A percentile compares a stretch with the other conserved stretches of the same genome.
These are phyloP conservation scores for Zosterops japonicus DNA, from an alignment of 2,113 vertebrate species.

Conservation along the genomic window DNA sequence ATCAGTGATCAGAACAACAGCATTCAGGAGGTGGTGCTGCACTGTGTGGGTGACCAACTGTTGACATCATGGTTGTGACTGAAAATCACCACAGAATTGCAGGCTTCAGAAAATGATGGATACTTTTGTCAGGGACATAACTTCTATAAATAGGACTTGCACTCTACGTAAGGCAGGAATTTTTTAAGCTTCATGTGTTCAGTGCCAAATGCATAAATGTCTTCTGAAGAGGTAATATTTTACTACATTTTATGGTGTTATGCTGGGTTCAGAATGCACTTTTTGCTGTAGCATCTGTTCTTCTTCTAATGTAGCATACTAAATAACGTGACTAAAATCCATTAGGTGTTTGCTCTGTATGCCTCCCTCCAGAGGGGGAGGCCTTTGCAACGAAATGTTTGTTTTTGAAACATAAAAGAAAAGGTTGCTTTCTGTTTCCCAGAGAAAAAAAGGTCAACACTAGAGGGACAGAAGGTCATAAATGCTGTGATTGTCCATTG, in stretches of 20 bases:
- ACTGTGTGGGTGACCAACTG: not conserved
- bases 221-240: not conserved
- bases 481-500: conserved; percentile 3
- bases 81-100: not conserved
- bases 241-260: not conserved
- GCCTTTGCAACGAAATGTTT: not conserved
- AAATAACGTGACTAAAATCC: not conserved
- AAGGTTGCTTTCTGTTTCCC: conserved; percentile 34
- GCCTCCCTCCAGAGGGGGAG: not conserved
- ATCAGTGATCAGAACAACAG: not conserved
- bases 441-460: not conserved
- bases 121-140: not conserved
- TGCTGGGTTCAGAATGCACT: not conserved
- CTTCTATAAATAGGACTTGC: not conserved
- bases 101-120: not conserved
- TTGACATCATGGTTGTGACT: not conserved
- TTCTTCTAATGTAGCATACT: not conserved
- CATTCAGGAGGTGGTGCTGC: not conserved
- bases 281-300: conserved; percentile 2
- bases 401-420: conserved; percentile 18
- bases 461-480: conserved; percentile 15
- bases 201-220: not conserved
- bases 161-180: not conserved
- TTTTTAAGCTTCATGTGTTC: not conserved
- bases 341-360: not conserved